Percentiles rank a stretch among this genome's conserved stretches.
Conservation (phyloP, 1,140 invertebrate genomes). For the Phthorimaea operculella region DNA sequence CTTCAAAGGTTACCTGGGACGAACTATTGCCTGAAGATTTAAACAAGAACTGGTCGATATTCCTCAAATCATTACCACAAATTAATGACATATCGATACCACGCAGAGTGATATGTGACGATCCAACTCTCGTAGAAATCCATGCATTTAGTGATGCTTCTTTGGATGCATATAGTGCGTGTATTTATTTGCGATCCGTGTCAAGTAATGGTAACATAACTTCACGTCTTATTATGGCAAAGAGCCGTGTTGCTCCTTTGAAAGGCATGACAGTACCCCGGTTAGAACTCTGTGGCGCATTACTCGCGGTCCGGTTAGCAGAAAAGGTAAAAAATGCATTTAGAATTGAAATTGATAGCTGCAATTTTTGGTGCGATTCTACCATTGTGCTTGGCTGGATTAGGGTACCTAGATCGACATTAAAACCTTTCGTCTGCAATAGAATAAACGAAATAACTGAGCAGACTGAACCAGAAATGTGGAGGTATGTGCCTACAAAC, state of each 20-base stretch:
- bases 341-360: neutral
- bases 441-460: slow-evolving; percentile 4
- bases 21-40: slow-evolving; percentile 3
- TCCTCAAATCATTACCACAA: slow-evolving; percentile 1
- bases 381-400: slow-evolving; percentile 10
- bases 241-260: neutral
- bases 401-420: neutral
- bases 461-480: neutral
- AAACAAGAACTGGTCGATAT: neutral
- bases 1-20: slow-evolving; percentile 8
- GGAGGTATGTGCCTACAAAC: slow-evolving; percentile 1
- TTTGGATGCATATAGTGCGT: neutral
- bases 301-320: slow-evolving; percentile 3
- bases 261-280: slow-evolving; percentile 8
- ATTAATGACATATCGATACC: slow-evolving; percentile 9
- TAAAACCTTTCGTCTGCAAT: slow-evolving; percentile 5
- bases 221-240: slow-evolving; percentile 1
- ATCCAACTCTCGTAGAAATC: slow-evolving; percentile 2
- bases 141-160: slow-evolving; percentile 12
- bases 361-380: slow-evolving; percentile 9
- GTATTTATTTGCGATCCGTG: slow-evolving; percentile 5
- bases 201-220: neutral
- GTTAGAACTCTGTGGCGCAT: slow-evolving; percentile 7
- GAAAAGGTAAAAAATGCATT: slow-evolving; percentile 7
- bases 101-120: neutral